Base-by-base conservation (phyloP, 2,113 vertebrate genomes). In the Lathamus discolor region DNA sequence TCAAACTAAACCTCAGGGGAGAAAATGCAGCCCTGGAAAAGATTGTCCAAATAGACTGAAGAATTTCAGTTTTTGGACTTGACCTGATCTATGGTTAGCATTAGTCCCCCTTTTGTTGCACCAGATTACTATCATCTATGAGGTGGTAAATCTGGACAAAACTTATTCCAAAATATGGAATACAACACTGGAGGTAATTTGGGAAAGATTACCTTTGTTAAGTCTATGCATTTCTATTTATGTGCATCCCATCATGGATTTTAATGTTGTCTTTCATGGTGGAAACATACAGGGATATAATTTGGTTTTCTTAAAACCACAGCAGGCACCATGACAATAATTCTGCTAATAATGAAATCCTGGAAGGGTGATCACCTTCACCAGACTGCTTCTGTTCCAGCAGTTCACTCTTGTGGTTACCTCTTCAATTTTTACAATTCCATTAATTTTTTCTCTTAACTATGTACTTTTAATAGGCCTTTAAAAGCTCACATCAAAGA, bases 401-500 rank as follows among this genome's bases (percentile, higher is more conserved):
- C 7, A 69, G 51, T 76, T 72, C 23, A 33, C 7, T 72, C 25
- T 78, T 67, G 9, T 51, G 18, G 87, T 79, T 94, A 63, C 14
- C 13, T 64, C 20, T 88, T 25, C n/a, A 20, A 29, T 44, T 68
- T 92, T 83, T 84, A 67, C 67, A 48, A n/a, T 85, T 84, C 75
- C 82, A 44, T 64, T 86, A 83, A 41, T 7, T 69, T 84, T 83
- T 95, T 68, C 39, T 80, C 39, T 83, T 86, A 69, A 55, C 39
- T 48, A 39, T 23, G 25, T 52, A 72, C 22, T 88, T 90, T 90
- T 80, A 90, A 77, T 59, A 85, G 6, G 9, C 14, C 10, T 73
- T 94, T 94, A 84, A 86, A 94, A 75, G 7, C 16, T 80, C 24
- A 78, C 31, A 51, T 68, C 83, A 72, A 90, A 94, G 41, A 92